Evolutionary conservation across 2,888 invertebrate genomes (phyloP).

Genomic region (Leptinotarsa tumamoca): DNA sequence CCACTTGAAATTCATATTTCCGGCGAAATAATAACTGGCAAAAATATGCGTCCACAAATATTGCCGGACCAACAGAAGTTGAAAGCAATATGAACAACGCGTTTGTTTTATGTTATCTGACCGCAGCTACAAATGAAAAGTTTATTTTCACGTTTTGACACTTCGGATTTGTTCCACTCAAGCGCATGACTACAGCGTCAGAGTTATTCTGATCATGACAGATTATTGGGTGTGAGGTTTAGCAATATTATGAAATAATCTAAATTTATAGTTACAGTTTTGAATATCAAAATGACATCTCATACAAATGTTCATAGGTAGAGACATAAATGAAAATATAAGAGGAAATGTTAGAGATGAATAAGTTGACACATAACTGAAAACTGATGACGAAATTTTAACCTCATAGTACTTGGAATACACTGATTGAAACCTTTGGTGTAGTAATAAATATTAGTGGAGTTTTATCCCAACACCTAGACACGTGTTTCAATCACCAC

Average conservation of each 20-base stretch:
- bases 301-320: too few species aligned
- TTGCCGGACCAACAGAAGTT: not conserved
- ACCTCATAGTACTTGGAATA: too few species aligned
- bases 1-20: conserved; percentile 12
- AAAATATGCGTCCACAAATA: conserved; percentile 10
- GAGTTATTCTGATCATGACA: not conserved
- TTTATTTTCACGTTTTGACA: not conserved
- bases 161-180: not conserved
- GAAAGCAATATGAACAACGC: not conserved
- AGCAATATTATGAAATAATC: not conserved
- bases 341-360: too few species aligned
- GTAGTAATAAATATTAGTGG: too few species aligned
- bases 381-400: too few species aligned
- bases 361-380: too few species aligned
- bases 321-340: too few species aligned
- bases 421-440: too few species aligned
- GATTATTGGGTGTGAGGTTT: not conserved
- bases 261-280: too few species aligned
- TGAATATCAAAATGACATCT: too few species aligned
- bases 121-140: not conserved
- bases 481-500: too few species aligned
- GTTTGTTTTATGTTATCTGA: conserved; percentile 5
- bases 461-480: too few species aligned
- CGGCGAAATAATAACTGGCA: not conserved
- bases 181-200: not conserved